Evolutionary conservation across 2,797 vertebrate species (phyloP).

Genomic region (Coccyzus lansbergi): DNA sequence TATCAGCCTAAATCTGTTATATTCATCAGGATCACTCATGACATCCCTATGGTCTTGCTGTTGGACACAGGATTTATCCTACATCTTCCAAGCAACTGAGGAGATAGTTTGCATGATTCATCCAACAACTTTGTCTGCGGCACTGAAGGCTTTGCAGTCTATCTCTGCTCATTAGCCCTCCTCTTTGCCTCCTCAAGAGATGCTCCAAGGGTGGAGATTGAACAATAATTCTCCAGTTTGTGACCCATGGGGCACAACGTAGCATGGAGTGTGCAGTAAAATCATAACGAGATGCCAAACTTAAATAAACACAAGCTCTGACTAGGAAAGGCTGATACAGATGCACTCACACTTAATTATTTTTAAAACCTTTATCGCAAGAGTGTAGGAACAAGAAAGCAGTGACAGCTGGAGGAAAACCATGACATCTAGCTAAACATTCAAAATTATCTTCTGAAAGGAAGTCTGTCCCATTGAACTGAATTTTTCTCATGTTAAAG

Average conservation of each 20-base stretch:
- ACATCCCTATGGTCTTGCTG: not conserved
- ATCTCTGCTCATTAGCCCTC: not conserved
- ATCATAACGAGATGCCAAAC: slow-evolving; percentile 17
- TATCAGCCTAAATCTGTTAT: not conserved
- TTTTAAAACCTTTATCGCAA: slow-evolving; percentile 61
- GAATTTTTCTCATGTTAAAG: slow-evolving; percentile 24
- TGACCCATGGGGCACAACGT: not conserved
- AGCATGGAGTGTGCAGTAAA: not conserved
- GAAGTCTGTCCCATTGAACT: slow-evolving; percentile 57
- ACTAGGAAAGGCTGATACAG: slow-evolving; percentile 24
- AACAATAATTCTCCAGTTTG: not conserved
- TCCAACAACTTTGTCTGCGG: not conserved
- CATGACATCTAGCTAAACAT: slow-evolving; percentile 27
- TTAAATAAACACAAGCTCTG: slow-evolving; percentile 60
- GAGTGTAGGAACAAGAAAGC: slow-evolving; percentile 35
- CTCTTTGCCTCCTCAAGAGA: not conserved
- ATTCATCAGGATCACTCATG: not conserved
- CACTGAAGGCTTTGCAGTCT: not conserved
- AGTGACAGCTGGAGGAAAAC: slow-evolving; percentile 64
- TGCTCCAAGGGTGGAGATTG: not conserved
- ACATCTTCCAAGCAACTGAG: not conserved
- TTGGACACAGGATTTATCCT: not conserved
- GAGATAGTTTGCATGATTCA: not conserved
- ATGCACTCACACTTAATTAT: slow-evolving; percentile 59
- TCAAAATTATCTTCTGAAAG: slow-evolving; percentile 54